phyloP scores from a whole-genome alignment of 2,797 vertebrate genomes.

The Mormyrus proboscirostris region DNA sequence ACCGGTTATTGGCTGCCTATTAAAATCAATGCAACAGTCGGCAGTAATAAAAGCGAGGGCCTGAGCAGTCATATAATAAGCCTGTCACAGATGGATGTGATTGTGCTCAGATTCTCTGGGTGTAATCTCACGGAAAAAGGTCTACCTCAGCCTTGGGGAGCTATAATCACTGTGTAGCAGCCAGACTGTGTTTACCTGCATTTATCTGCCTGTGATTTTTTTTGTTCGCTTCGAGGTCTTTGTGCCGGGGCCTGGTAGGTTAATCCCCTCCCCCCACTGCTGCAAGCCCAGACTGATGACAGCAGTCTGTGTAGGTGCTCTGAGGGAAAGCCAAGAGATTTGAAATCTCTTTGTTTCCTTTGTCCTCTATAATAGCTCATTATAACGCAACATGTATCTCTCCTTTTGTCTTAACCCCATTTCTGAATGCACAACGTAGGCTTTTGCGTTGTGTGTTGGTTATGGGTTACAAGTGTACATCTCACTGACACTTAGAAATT shows the following conservation, averaged over 20 bases:
- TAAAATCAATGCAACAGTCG: slow-evolving; percentile 8
- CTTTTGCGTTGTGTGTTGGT: background rate
- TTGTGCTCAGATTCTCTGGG: background rate
- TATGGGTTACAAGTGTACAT: background rate
- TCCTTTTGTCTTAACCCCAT: background rate
- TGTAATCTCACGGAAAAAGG: background rate
- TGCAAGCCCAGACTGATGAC: background rate
- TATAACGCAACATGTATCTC: background rate
- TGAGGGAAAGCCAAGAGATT: background rate
- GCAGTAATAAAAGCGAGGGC: background rate
- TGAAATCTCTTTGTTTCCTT: background rate
- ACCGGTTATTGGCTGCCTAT: background rate
- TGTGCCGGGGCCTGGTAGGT: background rate
- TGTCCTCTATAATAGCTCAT: background rate
- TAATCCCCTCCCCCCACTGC: background rate
- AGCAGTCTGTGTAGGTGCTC: background rate
- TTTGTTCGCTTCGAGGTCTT: background rate
- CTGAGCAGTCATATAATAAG: background rate
- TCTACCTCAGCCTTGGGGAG: too few species aligned
- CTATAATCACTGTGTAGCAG: background rate
- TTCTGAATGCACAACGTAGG: background rate
- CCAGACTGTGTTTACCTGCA: background rate
- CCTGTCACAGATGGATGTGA: background rate
- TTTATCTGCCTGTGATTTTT: background rate
- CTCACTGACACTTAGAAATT: background rate